phyloP scores from a whole-genome alignment of 1,140 invertebrate genomes.

The Macrosteles quadrilineatus region DNA sequence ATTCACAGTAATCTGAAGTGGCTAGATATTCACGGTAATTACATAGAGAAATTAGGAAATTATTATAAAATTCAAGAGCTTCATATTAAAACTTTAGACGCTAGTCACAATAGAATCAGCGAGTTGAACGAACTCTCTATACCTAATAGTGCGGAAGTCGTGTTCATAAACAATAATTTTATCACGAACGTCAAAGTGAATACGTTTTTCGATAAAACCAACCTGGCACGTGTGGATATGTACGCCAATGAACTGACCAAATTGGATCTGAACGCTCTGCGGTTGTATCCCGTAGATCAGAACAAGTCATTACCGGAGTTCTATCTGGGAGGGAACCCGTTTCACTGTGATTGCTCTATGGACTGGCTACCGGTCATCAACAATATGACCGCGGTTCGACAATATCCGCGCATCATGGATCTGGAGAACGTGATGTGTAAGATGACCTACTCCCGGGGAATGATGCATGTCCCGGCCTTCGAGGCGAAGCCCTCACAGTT shows the following conservation, averaged over 20 bases:
- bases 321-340: constrained; percentile 86
- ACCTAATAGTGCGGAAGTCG: constrained; percentile 84
- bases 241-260: constrained; percentile 83
- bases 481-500: constrained; percentile 74
- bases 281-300: constrained; percentile 68
- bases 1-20: constrained; percentile 85
- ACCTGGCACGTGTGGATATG: constrained; percentile 83
- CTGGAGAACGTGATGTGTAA: constrained; percentile 82
- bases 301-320: constrained; percentile 77
- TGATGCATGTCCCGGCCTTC: constrained; percentile 65
- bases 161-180: constrained; percentile 89
- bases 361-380: constrained; percentile 88
- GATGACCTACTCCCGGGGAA: constrained; percentile 72
- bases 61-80: constrained; percentile 80
- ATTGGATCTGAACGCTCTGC: constrained; percentile 76
- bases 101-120: constrained; percentile 82
- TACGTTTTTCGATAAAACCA: constrained; percentile 82
- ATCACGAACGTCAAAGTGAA: constrained; percentile 77
- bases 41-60: constrained; percentile 80
- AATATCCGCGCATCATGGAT: constrained; percentile 85
- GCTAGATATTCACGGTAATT: constrained; percentile 87
- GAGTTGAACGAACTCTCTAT: constrained; percentile 77
- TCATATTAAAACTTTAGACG: constrained; percentile 78
- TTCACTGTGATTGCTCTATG: constrained; percentile 90
- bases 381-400: constrained; percentile 74